Evolutionary conservation across 2,797 vertebrate genomes (phyloP).

Genomic region (Notamacropus eugenii): DNA sequence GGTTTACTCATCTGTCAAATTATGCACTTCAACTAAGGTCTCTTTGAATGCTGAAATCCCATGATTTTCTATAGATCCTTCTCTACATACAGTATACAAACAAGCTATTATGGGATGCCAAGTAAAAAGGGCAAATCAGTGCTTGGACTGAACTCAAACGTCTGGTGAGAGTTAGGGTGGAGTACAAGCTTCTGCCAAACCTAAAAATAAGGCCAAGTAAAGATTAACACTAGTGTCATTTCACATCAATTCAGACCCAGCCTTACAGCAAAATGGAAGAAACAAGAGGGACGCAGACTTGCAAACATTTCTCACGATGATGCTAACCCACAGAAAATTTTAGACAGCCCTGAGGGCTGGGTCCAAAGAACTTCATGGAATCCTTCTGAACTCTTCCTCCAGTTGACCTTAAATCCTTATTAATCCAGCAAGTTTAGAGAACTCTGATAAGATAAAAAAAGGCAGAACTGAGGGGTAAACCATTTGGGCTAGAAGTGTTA

Average conservation of each 20-base stretch:
- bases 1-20: conserved; percentile 27
- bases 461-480: background rate
- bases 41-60: background rate
- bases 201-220: conserved; percentile 62
- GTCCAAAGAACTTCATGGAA: conserved; percentile 12
- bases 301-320: conserved; percentile 26
- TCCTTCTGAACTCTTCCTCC: conserved; percentile 11
- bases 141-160: conserved; percentile 68
- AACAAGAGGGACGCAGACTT: conserved; percentile 28
- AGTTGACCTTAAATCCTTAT: conserved; percentile 33
- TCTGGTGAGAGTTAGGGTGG: conserved; percentile 71
- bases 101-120: conserved; percentile 61
- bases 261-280: conserved; percentile 44
- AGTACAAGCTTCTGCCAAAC: conserved; percentile 19
- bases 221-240: conserved; percentile 42
- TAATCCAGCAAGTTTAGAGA: conserved; percentile 4
- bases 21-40: background rate
- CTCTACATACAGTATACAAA: conserved; percentile 2
- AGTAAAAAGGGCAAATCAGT: conserved; percentile 53
- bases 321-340: conserved; percentile 39
- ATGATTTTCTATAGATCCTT: background rate
- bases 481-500: conserved; percentile 13
- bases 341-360: conserved; percentile 39
- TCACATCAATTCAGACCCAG: conserved; percentile 45
- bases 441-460: conserved; percentile 49